Evolutionary conservation across 2,113 vertebrate species (phyloP).

Genomic region (Lepisosteus osseus): DNA sequence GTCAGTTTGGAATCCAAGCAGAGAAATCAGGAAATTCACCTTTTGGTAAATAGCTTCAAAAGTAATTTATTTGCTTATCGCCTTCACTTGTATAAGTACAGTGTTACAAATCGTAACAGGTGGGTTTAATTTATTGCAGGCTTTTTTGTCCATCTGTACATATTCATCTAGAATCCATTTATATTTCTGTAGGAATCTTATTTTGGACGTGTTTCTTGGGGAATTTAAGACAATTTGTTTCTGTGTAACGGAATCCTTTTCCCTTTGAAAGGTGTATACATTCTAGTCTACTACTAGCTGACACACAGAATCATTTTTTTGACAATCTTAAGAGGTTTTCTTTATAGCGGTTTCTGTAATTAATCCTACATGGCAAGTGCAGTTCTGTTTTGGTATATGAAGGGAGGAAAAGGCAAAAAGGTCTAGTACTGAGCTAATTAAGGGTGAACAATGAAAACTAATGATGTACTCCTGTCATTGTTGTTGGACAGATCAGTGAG

Average conservation of each 20-base stretch:
- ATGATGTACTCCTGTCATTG: constrained; percentile 62
- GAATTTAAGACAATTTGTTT: not conserved
- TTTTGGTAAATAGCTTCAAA: no score
- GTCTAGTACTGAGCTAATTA: constrained; percentile 51
- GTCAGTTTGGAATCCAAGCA: no score
- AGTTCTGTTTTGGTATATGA: constrained; percentile 55
- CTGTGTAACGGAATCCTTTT: no score
- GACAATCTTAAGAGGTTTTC: constrained; percentile 32
- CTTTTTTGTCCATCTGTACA: no score
- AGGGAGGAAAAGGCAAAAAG: constrained; percentile 59
- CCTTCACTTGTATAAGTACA: no score
- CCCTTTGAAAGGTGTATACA: no score
- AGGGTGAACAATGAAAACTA: constrained; percentile 69
- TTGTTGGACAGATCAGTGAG: constrained; percentile 53
- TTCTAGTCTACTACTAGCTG: not conserved
- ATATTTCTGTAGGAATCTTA: no score
- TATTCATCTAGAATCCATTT: no score
- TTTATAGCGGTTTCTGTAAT: constrained; percentile 48
- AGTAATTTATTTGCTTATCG: no score
- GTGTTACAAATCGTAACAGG: no score
- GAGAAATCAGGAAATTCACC: no score
- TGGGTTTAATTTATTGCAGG: no score
- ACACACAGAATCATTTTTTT: constrained; percentile 40
- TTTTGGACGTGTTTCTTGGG: not conserved
- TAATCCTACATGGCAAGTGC: constrained; percentile 64